Evolutionary conservation across 2,888 invertebrate species (phyloP).

Genomic region (Bimastos eiseni): DNA sequence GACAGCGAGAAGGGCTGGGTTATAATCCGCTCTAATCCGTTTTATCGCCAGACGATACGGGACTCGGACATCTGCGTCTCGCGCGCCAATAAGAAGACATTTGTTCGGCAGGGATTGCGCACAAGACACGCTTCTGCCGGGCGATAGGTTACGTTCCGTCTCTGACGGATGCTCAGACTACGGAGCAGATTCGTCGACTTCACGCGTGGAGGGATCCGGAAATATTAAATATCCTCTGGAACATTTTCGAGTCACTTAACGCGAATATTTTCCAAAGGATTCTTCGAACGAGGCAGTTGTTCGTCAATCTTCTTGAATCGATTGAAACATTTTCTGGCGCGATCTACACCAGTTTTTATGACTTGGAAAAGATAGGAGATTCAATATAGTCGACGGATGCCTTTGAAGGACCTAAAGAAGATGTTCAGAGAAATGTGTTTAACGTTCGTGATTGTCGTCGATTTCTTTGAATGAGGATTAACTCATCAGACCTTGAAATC

Average conservation of each 20-base stretch:
- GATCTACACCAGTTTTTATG: neutral
- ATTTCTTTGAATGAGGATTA: neutral
- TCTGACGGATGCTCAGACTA: too few relatives aligned
- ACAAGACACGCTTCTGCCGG: neutral
- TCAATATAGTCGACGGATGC: neutral
- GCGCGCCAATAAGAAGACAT: neutral
- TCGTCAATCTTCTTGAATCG: neutral
- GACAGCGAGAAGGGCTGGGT: neutral
- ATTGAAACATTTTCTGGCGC: neutral
- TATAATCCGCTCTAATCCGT: neutral
- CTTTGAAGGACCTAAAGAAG: neutral
- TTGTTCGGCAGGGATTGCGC: neutral
- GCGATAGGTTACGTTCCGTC: neutral
- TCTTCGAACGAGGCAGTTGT: neutral
- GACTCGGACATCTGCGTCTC: neutral
- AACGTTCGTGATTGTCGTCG: neutral
- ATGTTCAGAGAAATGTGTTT: neutral
- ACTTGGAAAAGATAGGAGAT: neutral
- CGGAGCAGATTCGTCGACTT: too few relatives aligned
- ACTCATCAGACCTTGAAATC: neutral
- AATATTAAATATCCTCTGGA: too few relatives aligned
- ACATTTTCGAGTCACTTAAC: neutral
- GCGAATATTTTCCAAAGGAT: neutral
- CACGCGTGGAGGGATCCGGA: too few relatives aligned
- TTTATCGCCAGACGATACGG: slow-evolving; percentile 3